These are phyloP conservation scores for Bubo scandiacus DNA, from an alignment of 2,113 vertebrate species.

Conservation along the genomic window DNA sequence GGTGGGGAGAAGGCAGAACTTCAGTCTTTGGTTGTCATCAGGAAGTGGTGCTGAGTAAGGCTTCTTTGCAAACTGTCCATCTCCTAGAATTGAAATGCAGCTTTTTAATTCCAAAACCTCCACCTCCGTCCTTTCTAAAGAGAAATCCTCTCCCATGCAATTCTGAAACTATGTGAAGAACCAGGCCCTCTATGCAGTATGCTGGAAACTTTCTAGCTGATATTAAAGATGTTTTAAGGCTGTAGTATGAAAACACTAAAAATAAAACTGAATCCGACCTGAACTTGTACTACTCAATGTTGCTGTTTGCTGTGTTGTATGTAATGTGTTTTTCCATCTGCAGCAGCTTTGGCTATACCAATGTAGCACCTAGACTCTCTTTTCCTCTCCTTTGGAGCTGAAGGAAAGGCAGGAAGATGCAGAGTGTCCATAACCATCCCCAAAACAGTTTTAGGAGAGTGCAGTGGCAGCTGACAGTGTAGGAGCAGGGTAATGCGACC, in stretches of 20 bases:
- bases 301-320: not conserved
- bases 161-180: not conserved
- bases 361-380: not conserved
- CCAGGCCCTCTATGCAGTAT: not conserved
- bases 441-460: fast-evolving
- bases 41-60: too few relatives aligned
- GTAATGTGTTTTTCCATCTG: not conserved
- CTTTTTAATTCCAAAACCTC: not conserved
- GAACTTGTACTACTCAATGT: not conserved
- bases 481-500: fast-evolving
- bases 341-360: fast-evolving
- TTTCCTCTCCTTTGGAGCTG: not conserved
- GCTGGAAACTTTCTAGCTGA: not conserved
- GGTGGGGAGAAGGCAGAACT: not conserved
- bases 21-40: not conserved
- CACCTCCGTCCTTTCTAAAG: not conserved
- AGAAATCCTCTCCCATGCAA: not conserved
- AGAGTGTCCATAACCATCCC: fast-evolving
- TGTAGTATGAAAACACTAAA: not conserved
- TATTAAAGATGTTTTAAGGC: not conserved
- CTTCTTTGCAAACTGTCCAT: not conserved
- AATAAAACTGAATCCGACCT: not conserved
- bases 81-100: not conserved
- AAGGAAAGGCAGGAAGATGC: not conserved
- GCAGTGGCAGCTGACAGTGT: not conserved